Evolutionary conservation across 1,140 invertebrate species (phyloP), one percentile per base, ranked within the genome.

Genomic region (Alviniconcha marisindica): DNA sequence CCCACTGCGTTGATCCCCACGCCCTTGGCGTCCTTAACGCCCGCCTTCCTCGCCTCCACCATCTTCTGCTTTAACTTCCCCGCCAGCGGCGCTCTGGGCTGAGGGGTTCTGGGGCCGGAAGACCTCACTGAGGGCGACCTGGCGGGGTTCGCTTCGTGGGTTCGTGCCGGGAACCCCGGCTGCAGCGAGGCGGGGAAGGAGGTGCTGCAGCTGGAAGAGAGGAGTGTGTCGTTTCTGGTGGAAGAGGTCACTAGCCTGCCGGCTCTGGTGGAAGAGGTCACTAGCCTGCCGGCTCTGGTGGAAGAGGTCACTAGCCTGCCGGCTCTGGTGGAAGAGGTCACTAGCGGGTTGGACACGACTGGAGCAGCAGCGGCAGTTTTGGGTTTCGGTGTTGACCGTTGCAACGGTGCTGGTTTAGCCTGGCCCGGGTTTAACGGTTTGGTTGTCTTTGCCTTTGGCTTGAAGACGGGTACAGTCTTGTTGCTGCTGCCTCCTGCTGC

Each of bases 51-150:
- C 18, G 18, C n/a, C 73, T 33, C 38, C 73, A 28, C 14, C 42
- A 76, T 76, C 44, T 76, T 76, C 40, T 51, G 40, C 44, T 76
- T 76, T n/a, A 76, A 36, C 44, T 76, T 76, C 5, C 73, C 44
- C 33, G 73, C 73, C 28, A 76, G 28, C 5, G 73, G n/a, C 42
- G 31, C 42, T 5, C 2, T 40, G 60, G 7, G 5, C 7, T 24
- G 60, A 31, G 60, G 24, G 60, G 60, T 63, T 63, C 24, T 63
- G 28, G 28, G 24, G 60, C 60, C 60, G 10, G 7, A 24, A 5
- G 28, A 14, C 21, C 24, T 48, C 7, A 63, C 4, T 31, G 28
- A 63, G 7, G 60, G 28, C 10, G 21, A 63, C 7, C 24, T 63
- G 7, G 24, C 60, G 60, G 69, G 69, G 15, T 2, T 69, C 63